Percentiles rank a stretch among this genome's conserved stretches.
Conservation (phyloP, 1,140 invertebrate genomes). For the Latrodectus geometricus region DNA sequence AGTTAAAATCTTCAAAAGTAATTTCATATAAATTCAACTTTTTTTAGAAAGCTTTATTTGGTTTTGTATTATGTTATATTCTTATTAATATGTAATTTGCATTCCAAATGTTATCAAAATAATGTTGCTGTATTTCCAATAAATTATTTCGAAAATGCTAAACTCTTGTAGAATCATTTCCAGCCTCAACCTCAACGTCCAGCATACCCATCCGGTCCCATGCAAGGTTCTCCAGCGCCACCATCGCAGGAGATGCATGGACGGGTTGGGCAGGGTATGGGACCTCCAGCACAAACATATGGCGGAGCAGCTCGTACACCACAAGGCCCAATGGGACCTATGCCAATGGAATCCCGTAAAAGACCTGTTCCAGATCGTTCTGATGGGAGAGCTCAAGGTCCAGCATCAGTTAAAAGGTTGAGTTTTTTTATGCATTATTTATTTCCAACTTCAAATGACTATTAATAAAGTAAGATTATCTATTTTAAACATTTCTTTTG, state of each 20-base stretch:
- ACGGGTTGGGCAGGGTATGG: conserved; percentile 49
- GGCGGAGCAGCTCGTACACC: conserved; percentile 38
- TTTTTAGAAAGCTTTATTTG: too few species aligned
- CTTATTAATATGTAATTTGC: too few species aligned
- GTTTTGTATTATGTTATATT: too few species aligned
- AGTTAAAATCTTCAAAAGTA: too few species aligned
- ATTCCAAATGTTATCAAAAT: not conserved
- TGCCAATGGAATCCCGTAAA: conserved; percentile 62
- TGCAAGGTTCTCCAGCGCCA: conserved; percentile 55
- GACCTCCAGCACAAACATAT: conserved; percentile 48
- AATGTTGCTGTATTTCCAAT: not conserved
- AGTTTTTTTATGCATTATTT: too few species aligned
- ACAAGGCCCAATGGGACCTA: conserved; percentile 56
- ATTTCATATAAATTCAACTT: too few species aligned
- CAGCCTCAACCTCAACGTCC: conserved; percentile 42
- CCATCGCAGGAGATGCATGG: conserved; percentile 46
- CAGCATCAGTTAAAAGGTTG: conserved; percentile 52
- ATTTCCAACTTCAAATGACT: too few species aligned
- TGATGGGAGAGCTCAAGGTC: conserved; percentile 33
- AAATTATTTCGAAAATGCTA: not conserved
- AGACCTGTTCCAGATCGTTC: conserved; percentile 53
- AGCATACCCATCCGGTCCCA: conserved; percentile 47
- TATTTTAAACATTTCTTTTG: too few species aligned
- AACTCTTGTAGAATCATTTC: conserved; percentile 31
- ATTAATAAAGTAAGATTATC: too few species aligned